Percentiles rank a stretch among this genome's conserved stretches.
Evolutionary conservation across 2,888 invertebrate genomes (phyloP).

Genomic region (Melieria picta): DNA sequence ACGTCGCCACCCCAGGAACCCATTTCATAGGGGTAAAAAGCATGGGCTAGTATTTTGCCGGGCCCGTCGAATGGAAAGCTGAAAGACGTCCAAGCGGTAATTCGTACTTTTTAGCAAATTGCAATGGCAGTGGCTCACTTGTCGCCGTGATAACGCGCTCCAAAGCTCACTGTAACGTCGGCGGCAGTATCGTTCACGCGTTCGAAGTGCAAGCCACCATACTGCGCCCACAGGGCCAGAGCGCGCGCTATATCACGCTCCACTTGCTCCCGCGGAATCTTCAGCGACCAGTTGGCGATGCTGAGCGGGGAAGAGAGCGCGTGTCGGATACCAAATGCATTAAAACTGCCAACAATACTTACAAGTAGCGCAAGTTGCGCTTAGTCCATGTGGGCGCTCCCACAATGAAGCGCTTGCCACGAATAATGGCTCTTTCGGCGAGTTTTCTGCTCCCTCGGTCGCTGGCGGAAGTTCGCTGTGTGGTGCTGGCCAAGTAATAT

Average conservation of each 20-base stretch:
- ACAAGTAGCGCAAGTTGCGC: slow-evolving; percentile 76
- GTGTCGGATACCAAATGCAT: too few species aligned
- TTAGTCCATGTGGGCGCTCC: slow-evolving; percentile 77
- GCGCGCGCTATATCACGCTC: slow-evolving; percentile 71
- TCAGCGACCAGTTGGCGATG: slow-evolving; percentile 75
- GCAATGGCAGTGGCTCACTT: slow-evolving; percentile 52
- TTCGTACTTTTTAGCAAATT: background rate
- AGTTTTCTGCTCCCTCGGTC: slow-evolving; percentile 1
- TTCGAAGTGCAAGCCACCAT: slow-evolving; percentile 72
- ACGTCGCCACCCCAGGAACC: slow-evolving; percentile 73
- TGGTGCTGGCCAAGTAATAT: slow-evolving; percentile 42
- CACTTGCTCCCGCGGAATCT: slow-evolving; percentile 70
- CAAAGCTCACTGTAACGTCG: slow-evolving; percentile 81
- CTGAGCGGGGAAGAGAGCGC: slow-evolving; percentile 62
- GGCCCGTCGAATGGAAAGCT: slow-evolving; percentile 80
- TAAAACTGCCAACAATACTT: slow-evolving; percentile 52
- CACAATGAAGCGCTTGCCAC: slow-evolving; percentile 70
- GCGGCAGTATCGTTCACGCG: slow-evolving; percentile 69
- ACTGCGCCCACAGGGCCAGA: slow-evolving; percentile 76
- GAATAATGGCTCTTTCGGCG: slow-evolving; percentile 29
- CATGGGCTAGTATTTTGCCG: slow-evolving; percentile 79
- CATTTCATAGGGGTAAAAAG: slow-evolving; percentile 76
- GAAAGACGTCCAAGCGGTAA: too few species aligned
- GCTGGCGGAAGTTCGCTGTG: background rate
- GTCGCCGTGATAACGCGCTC: slow-evolving; percentile 76